A percentile compares a stretch with the other conserved stretches of the same genome.
Conservation (phyloP, 2,888 invertebrate species). For the Macropis europaea region DNA sequence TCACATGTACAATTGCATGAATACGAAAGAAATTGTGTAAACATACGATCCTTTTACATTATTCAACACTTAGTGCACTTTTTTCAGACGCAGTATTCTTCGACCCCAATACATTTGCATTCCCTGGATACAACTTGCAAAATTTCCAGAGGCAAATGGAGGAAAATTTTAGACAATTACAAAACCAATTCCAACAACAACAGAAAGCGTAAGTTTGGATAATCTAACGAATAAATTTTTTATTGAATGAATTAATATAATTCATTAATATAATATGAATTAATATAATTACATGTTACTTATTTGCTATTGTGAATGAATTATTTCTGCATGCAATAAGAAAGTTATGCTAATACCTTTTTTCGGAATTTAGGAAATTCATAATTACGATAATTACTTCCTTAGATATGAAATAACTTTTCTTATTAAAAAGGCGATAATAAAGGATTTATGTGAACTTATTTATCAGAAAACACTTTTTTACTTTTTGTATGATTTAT, state of each 20-base stretch:
- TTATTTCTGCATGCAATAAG: too few relatives aligned
- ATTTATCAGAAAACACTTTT: background rate
- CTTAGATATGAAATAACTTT: too few relatives aligned
- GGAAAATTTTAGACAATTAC: conserved; percentile 56
- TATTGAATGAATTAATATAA: too few relatives aligned
- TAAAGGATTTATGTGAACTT: too few relatives aligned
- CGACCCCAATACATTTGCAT: background rate
- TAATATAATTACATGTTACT: too few relatives aligned
- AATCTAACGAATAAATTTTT: background rate
- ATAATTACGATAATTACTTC: too few relatives aligned
- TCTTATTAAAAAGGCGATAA: too few relatives aligned
- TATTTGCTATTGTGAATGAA: too few relatives aligned
- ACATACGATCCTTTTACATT: background rate
- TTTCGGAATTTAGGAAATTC: too few relatives aligned
- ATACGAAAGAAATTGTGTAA: background rate
- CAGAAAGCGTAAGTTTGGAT: conserved; percentile 65
- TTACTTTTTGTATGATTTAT: background rate
- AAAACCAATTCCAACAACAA: conserved; percentile 62
- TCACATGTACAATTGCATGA: too few relatives aligned
- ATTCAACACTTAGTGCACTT: background rate
- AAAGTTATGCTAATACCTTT: too few relatives aligned
- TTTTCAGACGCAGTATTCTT: conserved; percentile 15
- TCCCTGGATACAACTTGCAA: conserved; percentile 7
- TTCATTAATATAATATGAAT: too few relatives aligned
- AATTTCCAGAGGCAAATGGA: conserved; percentile 51